Evolutionary conservation across 2,888 invertebrate species (phyloP).

Genomic region (Nysson spinosus): DNA sequence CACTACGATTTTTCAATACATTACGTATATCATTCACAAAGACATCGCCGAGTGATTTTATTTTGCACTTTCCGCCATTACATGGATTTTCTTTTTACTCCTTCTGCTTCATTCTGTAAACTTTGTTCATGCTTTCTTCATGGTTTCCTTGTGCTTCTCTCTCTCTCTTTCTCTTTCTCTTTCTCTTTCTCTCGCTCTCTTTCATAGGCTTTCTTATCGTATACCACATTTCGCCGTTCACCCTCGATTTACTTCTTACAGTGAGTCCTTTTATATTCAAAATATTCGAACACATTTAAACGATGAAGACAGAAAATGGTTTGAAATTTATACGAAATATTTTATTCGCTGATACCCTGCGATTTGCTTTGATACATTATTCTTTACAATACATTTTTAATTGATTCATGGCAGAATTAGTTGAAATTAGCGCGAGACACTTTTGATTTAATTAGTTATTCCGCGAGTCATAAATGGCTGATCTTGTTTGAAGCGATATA

Average conservation of each 20-base stretch:
- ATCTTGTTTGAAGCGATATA: no score
- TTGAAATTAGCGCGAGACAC: no score
- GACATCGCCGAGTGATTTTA: conserved; percentile 17
- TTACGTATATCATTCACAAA: conserved; percentile 41
- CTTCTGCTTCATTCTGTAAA: conserved; percentile 4
- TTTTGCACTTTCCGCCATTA: conserved; percentile 10
- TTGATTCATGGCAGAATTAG: no score
- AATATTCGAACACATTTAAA: background rate
- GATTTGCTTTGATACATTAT: no score
- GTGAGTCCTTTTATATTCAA: conserved; percentile 36
- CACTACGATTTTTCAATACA: conserved; percentile 20
- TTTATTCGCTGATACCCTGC: no score
- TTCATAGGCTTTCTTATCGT: conserved; percentile 46
- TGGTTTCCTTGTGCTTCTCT: background rate
- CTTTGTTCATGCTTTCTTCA: background rate
- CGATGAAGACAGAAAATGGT: no score
- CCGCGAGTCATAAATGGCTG: no score
- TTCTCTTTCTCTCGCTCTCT: conserved; percentile 24
- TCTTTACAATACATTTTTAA: no score
- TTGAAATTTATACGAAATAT: no score
- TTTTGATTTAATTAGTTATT: no score
- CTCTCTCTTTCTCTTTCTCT: conserved; percentile 21
- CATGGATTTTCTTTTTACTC: conserved; percentile 1
- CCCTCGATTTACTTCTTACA: conserved; percentile 39
- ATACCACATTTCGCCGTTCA: conserved; percentile 51